A percentile compares a stretch with the other conserved stretches of the same genome.
Evolutionary conservation across 2,797 vertebrate genomes (phyloP).

Genomic region (Alexandromys oeconomus): DNA sequence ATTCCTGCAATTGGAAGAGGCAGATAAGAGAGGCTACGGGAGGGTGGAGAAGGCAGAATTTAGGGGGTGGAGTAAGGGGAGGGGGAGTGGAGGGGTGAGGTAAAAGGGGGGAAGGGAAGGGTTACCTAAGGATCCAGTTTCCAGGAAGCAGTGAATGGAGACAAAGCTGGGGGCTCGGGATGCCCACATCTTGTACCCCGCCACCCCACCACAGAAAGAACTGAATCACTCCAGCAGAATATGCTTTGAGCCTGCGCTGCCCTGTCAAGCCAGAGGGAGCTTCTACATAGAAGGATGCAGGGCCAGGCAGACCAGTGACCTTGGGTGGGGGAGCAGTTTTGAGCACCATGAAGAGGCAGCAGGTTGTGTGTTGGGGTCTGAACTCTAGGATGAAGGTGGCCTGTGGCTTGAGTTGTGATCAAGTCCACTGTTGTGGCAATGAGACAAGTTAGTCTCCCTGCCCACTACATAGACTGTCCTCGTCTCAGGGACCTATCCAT

Average conservation of each 20-base stretch:
- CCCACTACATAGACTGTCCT: not conserved
- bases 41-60: not conserved
- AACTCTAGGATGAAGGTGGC: not conserved
- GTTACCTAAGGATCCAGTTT: too few species aligned
- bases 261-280: not conserved
- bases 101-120: not conserved
- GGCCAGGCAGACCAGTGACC: not conserved
- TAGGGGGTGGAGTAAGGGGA: too few species aligned
- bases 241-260: not conserved
- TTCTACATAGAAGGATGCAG: not conserved
- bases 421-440: not conserved
- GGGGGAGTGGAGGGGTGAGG: not conserved
- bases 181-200: not conserved
- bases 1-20: not conserved
- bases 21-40: not conserved
- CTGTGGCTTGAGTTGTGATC: not conserved
- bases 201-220: not conserved
- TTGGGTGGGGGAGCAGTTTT: fast-evolving
- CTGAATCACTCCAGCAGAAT: not conserved
- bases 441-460: not conserved
- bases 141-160: not conserved
- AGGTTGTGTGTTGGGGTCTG: fast-evolving
- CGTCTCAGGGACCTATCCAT: not conserved
- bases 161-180: not conserved
- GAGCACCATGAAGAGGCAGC: not conserved